These are phyloP conservation scores for Passer domesticus DNA, from an alignment of 2,113 vertebrate species.

Conservation along the genomic window DNA sequence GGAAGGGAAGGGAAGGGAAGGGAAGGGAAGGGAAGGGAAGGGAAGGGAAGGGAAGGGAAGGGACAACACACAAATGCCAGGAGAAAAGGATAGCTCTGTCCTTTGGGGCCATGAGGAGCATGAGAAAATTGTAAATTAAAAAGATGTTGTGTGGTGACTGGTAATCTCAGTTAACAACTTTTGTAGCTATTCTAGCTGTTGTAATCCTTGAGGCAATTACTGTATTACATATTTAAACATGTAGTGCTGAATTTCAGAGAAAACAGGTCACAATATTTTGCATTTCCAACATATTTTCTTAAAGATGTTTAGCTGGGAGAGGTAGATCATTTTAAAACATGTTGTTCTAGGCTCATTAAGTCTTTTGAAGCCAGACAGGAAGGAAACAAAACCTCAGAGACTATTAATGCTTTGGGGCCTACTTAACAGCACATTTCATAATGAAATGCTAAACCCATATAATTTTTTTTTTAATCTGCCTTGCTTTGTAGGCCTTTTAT, in stretches of 20 bases:
- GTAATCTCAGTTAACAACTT: neutral
- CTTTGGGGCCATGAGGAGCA: accelerated
- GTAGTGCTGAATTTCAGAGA: neutral
- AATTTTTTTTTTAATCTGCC: neutral
- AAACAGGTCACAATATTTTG: neutral
- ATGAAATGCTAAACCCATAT: neutral
- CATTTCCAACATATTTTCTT: neutral
- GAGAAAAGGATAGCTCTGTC: neutral
- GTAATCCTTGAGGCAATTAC: neutral
- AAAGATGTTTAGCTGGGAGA: neutral
- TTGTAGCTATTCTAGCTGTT: neutral
- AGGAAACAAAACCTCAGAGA: constrained; percentile 8
- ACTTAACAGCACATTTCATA: neutral
- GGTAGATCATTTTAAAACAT: neutral
- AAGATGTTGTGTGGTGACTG: accelerated
- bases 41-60: neutral
- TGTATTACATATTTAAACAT: neutral
- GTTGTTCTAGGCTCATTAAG: neutral
- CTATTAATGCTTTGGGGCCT: neutral
- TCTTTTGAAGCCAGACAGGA: neutral
- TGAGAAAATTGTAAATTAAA: neutral
- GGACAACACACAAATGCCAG: neutral
- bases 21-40: too few relatives aligned
- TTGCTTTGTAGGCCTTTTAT: neutral
- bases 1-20: neutral